A percentile compares a stretch with the other conserved stretches of the same genome.
Conservation (phyloP, 2,797 vertebrate species). For the Hemitrygon akajei region DNA sequence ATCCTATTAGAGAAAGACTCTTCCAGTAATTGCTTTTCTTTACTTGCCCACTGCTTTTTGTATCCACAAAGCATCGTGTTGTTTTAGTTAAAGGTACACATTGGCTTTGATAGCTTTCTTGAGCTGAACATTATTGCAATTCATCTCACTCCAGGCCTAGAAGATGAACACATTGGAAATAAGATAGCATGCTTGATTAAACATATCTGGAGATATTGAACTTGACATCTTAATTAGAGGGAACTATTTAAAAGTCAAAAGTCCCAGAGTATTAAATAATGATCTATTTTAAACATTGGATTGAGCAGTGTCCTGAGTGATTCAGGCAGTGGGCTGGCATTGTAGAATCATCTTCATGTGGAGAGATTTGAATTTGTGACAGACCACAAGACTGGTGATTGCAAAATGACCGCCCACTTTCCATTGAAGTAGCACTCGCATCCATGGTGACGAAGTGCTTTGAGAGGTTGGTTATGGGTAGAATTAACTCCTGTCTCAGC, state of each 20-base stretch:
- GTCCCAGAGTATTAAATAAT: background rate
- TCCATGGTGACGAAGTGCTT: too few relatives aligned
- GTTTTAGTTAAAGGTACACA: constrained; percentile 5
- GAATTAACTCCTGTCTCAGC: too few relatives aligned
- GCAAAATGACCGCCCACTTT: background rate
- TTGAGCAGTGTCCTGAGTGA: background rate
- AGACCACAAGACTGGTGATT: background rate
- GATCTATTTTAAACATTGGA: background rate
- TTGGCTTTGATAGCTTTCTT: background rate
- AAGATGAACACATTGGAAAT: background rate
- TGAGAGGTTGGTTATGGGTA: too few relatives aligned
- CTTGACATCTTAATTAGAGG: constrained; percentile 8
- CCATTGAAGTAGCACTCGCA: background rate
- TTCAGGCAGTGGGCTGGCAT: background rate
- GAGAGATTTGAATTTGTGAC: background rate
- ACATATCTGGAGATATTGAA: constrained; percentile 3
- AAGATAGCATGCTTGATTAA: background rate
- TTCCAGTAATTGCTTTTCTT: background rate
- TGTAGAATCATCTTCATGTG: background rate
- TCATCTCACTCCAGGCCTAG: background rate
- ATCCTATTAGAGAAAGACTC: background rate
- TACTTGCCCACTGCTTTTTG: background rate
- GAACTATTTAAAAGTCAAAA: constrained; percentile 1
- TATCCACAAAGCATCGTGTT: too few relatives aligned
- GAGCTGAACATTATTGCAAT: background rate